A percentile compares a stretch with the other conserved stretches of the same genome.
Conservation (phyloP, 1,140 invertebrate species). For the Cyphomyrmex costatus region DNA sequence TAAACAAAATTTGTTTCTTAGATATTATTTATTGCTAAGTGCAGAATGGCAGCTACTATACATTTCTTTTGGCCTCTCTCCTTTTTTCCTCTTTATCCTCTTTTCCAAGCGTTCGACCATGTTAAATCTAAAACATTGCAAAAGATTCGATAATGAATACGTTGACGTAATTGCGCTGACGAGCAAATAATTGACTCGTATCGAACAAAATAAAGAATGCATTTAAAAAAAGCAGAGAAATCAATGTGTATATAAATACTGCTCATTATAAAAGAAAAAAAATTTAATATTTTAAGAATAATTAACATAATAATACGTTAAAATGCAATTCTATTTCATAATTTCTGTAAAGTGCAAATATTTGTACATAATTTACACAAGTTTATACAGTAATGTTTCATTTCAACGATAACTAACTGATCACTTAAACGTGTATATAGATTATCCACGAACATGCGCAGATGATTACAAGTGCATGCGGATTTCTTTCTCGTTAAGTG, state of each 20-base stretch:
- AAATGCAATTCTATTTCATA: background rate
- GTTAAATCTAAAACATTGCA: background rate
- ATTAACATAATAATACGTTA: background rate
- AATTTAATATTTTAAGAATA: background rate
- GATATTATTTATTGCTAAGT: slow-evolving; percentile 18
- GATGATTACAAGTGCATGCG: slow-evolving; percentile 5
- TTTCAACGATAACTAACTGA: background rate
- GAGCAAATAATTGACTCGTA: background rate
- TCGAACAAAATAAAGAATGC: background rate
- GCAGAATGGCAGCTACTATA: background rate
- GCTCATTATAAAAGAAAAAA: background rate
- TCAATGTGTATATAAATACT: background rate
- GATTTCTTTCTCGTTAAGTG: slow-evolving; percentile 17
- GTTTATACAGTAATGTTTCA: background rate
- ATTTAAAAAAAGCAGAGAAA: background rate
- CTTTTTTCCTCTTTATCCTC: background rate
- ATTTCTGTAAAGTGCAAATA: background rate
- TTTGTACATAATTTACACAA: background rate
- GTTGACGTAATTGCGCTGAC: background rate
- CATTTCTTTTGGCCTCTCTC: background rate
- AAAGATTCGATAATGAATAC: background rate
- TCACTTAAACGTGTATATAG: background rate
- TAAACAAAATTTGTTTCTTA: slow-evolving; percentile 5
- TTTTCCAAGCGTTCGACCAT: background rate
- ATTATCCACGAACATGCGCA: background rate